Percentiles rank a stretch among this genome's conserved stretches.
phyloP scores from a whole-genome alignment of 2,888 invertebrate genomes.

The Drosophila emarginata region DNA sequence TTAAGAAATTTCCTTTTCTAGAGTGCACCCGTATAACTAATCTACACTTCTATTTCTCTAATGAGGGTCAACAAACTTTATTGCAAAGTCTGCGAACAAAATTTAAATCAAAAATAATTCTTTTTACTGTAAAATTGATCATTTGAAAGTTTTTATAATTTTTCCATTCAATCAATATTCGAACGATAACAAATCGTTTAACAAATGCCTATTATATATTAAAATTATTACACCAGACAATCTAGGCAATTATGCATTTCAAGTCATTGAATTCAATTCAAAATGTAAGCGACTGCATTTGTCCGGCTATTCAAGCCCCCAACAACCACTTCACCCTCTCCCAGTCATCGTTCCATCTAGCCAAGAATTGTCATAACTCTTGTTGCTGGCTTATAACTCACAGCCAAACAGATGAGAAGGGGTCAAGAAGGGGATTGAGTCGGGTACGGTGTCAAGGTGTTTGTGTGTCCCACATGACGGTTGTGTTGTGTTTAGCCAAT shows the following conservation, averaged over 20 bases:
- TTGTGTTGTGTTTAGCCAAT: constrained; percentile 58
- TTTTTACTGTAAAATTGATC: background rate
- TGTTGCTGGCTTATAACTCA: constrained; percentile 55
- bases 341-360: constrained; percentile 13
- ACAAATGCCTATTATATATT: constrained; percentile 34
- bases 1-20: too few relatives aligned
- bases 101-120: background rate
- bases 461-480: constrained; percentile 38
- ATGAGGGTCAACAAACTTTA: background rate
- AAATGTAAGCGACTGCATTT: constrained; percentile 48
- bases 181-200: constrained; percentile 1
- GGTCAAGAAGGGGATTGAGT: background rate
- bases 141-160: background rate
- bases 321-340: background rate
- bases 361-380: constrained; percentile 71
- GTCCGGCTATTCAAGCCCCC: too few relatives aligned
- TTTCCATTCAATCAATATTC: background rate
- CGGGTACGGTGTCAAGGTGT: constrained; percentile 63
- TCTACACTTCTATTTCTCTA: background rate
- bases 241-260: constrained; percentile 65
- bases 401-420: constrained; percentile 12
- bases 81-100: background rate
- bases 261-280: constrained; percentile 25
- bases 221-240: constrained; percentile 59
- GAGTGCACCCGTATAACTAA: background rate